phyloP scores from a whole-genome alignment of 1,140 invertebrate species.

The Trichonephila clavipes region DNA sequence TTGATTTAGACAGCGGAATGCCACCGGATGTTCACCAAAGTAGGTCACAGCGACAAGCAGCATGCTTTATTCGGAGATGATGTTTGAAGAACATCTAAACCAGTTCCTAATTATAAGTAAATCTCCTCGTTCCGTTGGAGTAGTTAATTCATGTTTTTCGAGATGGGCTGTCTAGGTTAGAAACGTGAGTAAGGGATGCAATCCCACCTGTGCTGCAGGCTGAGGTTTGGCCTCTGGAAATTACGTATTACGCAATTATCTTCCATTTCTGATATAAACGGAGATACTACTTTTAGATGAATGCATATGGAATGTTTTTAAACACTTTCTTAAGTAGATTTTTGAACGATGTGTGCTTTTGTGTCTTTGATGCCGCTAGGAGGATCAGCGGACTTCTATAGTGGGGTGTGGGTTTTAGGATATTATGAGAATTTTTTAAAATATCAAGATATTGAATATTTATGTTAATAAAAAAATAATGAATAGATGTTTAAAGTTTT shows the following conservation, averaged over 20 bases:
- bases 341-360: too few relatives aligned
- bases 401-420: too few relatives aligned
- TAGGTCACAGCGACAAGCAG: neutral
- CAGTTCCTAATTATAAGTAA: constrained; percentile 36
- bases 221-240: constrained; percentile 21
- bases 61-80: constrained; percentile 57
- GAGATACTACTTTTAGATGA: too few relatives aligned
- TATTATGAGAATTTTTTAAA: too few relatives aligned
- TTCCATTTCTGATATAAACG: neutral
- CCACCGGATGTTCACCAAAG: neutral
- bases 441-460: too few relatives aligned
- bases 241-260: neutral
- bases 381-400: too few relatives aligned
- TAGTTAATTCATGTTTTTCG: neutral
- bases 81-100: constrained; percentile 50
- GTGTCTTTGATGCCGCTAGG: too few relatives aligned
- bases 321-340: too few relatives aligned
- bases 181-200: constrained; percentile 38
- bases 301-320: too few relatives aligned
- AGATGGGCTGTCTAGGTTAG: constrained; percentile 55
- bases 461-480: too few relatives aligned
- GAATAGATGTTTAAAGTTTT: too few relatives aligned
- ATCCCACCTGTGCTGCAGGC: constrained; percentile 44
- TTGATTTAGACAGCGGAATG: constrained; percentile 32
- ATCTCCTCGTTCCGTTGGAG: neutral